A percentile compares a stretch with the other conserved stretches of the same genome.
Evolutionary conservation across 2,113 vertebrate genomes (phyloP).

Genomic region (Daboia siamensis): DNA sequence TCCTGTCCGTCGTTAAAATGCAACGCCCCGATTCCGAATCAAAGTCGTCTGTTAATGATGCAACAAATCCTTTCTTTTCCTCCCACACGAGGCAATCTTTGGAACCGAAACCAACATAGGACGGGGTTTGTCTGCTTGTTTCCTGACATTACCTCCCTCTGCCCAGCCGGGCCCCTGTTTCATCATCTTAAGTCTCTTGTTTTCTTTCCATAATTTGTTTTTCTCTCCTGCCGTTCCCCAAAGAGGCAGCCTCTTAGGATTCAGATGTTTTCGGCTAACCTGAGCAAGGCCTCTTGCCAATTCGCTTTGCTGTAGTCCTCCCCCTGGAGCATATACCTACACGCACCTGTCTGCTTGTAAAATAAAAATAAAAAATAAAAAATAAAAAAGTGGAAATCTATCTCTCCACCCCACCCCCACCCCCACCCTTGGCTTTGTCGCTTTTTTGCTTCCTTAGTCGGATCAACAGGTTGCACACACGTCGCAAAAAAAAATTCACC

Average conservation of each 20-base stretch:
- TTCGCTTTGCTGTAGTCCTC: not conserved
- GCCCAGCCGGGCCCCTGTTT: not conserved
- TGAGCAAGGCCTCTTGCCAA: not conserved
- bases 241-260: conserved; percentile 21
- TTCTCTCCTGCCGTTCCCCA: conserved; percentile 10
- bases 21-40: not conserved
- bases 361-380: not conserved
- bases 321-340: not conserved
- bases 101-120: not conserved
- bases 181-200: conserved; percentile 34
- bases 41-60: not conserved
- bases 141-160: not conserved
- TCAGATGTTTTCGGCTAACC: conserved; percentile 12
- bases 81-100: not conserved
- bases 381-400: not conserved
- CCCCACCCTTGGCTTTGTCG: no score
- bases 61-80: not conserved
- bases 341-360: not conserved
- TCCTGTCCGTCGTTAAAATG: not conserved
- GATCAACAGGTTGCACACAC: not conserved
- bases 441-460: no score
- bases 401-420: no score
- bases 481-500: not conserved
- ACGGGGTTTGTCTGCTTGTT: not conserved
- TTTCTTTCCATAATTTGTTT: conserved; percentile 51